These are phyloP conservation scores for Notolepis coatsorum DNA, from an alignment of 2,797 vertebrate species.

Conservation along the genomic window DNA sequence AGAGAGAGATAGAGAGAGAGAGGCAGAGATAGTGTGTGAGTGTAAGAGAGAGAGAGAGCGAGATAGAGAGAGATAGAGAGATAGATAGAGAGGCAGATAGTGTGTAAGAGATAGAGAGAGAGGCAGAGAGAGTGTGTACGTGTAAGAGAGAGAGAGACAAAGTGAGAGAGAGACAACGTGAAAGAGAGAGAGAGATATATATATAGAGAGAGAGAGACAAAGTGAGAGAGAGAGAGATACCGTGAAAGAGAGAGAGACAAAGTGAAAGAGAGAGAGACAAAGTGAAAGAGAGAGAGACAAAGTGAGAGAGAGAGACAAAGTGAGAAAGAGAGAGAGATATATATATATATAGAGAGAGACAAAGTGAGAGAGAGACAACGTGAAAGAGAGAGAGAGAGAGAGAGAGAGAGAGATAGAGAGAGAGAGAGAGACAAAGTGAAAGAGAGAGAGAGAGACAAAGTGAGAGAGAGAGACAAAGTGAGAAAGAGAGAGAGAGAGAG, in stretches of 20 bases:
- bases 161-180: conserved; percentile 24
- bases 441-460: background rate
- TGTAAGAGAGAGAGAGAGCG: background rate
- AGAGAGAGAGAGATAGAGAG: background rate
- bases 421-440: background rate
- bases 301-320: conserved; percentile 6
- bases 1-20: background rate
- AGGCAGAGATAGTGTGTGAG: background rate
- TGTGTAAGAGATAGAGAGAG: background rate
- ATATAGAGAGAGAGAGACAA: background rate
- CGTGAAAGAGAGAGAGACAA: background rate
- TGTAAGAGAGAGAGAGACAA: background rate
- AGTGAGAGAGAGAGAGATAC: background rate
- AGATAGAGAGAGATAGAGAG: background rate
- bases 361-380: too few relatives aligned
- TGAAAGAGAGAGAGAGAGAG: too few relatives aligned
- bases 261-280: background rate
- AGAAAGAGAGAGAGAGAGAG: background rate
- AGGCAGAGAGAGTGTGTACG: conserved; percentile 17
- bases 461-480: background rate
- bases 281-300: conserved; percentile 52
- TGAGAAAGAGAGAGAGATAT: conserved; percentile 26
- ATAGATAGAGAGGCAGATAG: background rate
- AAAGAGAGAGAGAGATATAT: too few relatives aligned
- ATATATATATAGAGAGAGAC: too few relatives aligned